These are phyloP conservation scores for Cynopterus sphinx DNA, from an alignment of 2,797 vertebrate genomes.

Conservation along the genomic window DNA sequence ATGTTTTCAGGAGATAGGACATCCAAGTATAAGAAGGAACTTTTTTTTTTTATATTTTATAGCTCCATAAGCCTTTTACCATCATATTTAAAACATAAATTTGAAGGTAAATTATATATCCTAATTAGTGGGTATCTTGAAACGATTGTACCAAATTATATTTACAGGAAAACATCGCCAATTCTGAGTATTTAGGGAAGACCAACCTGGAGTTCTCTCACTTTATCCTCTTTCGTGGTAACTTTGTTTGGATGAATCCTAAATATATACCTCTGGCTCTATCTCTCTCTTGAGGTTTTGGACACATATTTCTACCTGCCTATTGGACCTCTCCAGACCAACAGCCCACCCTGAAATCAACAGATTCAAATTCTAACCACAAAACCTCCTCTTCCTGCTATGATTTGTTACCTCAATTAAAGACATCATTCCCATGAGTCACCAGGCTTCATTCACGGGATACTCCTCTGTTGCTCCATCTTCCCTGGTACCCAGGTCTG, in stretches of 20 bases:
- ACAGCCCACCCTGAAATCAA: slow-evolving; percentile 7
- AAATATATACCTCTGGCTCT: background rate
- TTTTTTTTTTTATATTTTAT: slow-evolving; percentile 2
- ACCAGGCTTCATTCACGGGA: background rate
- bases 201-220: background rate
- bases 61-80: background rate
- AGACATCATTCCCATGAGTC: background rate
- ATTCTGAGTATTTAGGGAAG: background rate
- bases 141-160: slow-evolving; percentile 35
- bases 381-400: slow-evolving; percentile 1
- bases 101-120: slow-evolving; percentile 11
- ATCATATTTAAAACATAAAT: slow-evolving; percentile 39
- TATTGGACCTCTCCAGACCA: background rate
- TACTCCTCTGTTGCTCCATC: background rate
- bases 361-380: slow-evolving; percentile 19
- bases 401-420: slow-evolving; percentile 23
- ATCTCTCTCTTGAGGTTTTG: background rate
- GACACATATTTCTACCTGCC: background rate
- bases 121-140: background rate
- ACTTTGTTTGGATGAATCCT: background rate
- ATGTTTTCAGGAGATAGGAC: background rate
- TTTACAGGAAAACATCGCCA: background rate
- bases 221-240: background rate
- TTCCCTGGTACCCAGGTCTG: background rate
- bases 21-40: background rate